Evolutionary conservation across 2,888 invertebrate genomes (phyloP), one percentile per base, ranked within the genome.

Genomic region (Altica lythri): DNA sequence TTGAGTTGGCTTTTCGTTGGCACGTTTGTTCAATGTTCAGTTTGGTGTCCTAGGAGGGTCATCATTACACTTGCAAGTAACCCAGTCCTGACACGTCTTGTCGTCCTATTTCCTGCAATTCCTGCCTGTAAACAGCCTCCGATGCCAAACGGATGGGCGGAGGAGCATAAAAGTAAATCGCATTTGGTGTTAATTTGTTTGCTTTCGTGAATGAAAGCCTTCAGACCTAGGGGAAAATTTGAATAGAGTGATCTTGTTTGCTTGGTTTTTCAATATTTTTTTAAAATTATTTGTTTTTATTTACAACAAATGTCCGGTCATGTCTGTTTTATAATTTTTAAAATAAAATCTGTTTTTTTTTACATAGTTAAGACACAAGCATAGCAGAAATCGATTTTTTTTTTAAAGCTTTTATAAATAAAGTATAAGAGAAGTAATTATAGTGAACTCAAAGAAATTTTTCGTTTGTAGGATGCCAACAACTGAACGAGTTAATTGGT

Each of bases 41-140:
- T 55, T 55, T 47, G 19, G 53, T 56, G 55, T 59, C 59, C 59
- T 56, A 43, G 47, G 56, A 54, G 59, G 49, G 51, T 43, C 51
- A 54, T 59, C 53, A 52, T 59, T 59, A 59, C 45, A 51, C 48
- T 50, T 46, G 55, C 56, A 53, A 47, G 45, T 52, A 42, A 52
- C 54, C 51, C 37, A 45, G 48, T 52, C 57, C 48, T 52, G 57
- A 52, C 57, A 54, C 52, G 57, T 55, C 53, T 48, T 54, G 54
- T 47, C 54, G 43, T 27, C 47, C 54, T 34, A 42, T 27, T 53
- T 47, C 47, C 47, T 45, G 53, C 53, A 42, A 42, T 47, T 42
- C 42, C 42, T 47, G 40, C 53, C 42, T 34, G 34, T 42, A 18
- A 47, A 53, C 51, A 35, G 37, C 44, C 32, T 34, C 27, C 32